Evolutionary conservation across 2,797 vertebrate genomes (phyloP), one percentile per base, ranked within the genome.

Genomic region (Synaphobranchus kaupii): DNA sequence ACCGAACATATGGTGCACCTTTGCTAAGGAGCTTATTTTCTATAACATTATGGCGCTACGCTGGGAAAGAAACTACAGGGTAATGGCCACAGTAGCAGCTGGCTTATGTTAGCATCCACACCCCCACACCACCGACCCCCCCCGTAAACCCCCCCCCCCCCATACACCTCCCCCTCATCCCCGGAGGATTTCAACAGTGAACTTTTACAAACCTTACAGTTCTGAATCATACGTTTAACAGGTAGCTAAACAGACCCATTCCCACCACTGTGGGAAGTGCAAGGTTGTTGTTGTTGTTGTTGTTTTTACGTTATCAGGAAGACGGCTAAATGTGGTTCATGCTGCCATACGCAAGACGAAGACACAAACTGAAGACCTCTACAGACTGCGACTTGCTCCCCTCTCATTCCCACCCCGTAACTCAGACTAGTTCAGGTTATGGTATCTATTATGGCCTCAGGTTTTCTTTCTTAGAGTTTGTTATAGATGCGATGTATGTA

Each of bases 1-100:
- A 34, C 63, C 9, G 50, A 87, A 31, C 86, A 87, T 87, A 84
- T 87, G 86, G 86, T 52, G 68, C 20, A 47, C 54, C 63, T 87
- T 84, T 84, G 82, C 82, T 73, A 63, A 25, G 34, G 82, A 44
- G 50, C 60, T 87, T 54, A 34, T 76, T 87, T 87, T 84, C 50
- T 84, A 52, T 73, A 73, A 48, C 52, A 22, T 84, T 47, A 81
- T 66, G 17, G 34, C 48, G 71, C 58, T 12, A 31, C 25, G 25
- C 22, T 56, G 78, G 58, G 71, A 20, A 76, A 73, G 47, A 39
- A 66, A 80, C 25, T 54, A 25, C 48, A 71, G 60, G 63, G 44
- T 84, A 76, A 73, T 81, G 39, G 52, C 82, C 82, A 58, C 44
- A 4, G 58, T 12, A 87, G 50, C 63, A 58, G 66, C 48, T 84